Evolutionary conservation across 2,113 vertebrate species (phyloP), one percentile per base, ranked within the genome.

Genomic region (Gobius niger): DNA sequence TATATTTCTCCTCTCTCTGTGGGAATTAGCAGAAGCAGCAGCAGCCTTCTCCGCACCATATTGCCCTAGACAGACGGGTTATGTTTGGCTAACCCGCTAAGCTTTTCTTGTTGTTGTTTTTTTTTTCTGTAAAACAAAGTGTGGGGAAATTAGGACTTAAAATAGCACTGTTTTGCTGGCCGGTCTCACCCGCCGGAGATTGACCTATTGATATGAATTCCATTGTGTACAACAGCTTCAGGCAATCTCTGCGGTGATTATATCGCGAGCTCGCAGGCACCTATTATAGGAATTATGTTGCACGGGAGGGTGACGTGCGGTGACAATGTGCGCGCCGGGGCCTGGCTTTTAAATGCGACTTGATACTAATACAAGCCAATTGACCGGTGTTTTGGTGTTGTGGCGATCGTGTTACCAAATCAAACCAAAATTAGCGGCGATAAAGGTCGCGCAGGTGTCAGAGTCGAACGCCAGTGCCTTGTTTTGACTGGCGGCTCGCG

Each of bases 351-450:
- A 64, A 71, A 50, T 68, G 70, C 81, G 15, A 74, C 54, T 71
- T 90, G 88, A 91, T 83, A 74, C 81, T 88, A 79, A 85, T 89
- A 75, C 82, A 68, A 87, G 73, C 81, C 81, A 84, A 87, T 81
- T 88, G 88, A 78, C 69, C 44, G 40, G 24, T 68, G 68, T 73
- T 82, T 57, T 66, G 74, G 70, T 78, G 51, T 70, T 54, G 47
- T 46, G 54, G 57, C 67, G 68, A 68, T 84, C 65, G 18, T 67
- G 70, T 79, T 85, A 70, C 74, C 67, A 82, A 72, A 59, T 79
- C n/a, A n/a, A 77, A 62, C 69, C 65, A 16, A 16, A 14, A 67
- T 69, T 80, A 78, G 84, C 85, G 81, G 78, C 67, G 68, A 65
- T 66, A 75, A 81, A 70, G 82, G 47, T 54, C 60, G 47, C 13